These are phyloP conservation scores for Danio tinwini DNA, from an alignment of 2,797 vertebrate genomes.

Conservation along the genomic window DNA sequence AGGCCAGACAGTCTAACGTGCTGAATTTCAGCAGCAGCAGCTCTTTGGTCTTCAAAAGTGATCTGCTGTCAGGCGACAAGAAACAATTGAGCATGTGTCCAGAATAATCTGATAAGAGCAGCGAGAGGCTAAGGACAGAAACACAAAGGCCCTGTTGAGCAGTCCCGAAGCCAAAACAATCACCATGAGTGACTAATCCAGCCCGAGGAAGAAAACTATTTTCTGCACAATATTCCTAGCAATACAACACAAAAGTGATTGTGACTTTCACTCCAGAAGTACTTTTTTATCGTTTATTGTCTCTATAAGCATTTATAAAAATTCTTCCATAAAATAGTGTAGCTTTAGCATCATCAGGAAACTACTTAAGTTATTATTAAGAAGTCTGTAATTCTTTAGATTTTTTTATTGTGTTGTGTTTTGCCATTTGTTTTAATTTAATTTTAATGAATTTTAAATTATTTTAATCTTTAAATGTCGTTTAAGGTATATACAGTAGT, in stretches of 20 bases:
- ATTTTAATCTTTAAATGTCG: too few relatives aligned
- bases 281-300: too few relatives aligned
- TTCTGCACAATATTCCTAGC: not conserved
- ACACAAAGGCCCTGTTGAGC: slow-evolving; percentile 46
- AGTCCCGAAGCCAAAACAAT: slow-evolving; percentile 15
- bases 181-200: slow-evolving; percentile 18
- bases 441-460: too few relatives aligned
- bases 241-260: not conserved
- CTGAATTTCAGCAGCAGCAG: slow-evolving; percentile 1
- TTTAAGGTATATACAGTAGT: too few relatives aligned
- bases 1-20: not conserved
- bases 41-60: not conserved
- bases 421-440: too few relatives aligned
- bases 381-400: too few relatives aligned
- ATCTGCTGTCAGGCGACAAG: not conserved
- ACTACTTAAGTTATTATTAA: too few relatives aligned
- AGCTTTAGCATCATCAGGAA: too few relatives aligned
- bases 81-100: slow-evolving; percentile 12
- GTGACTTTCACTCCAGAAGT: not conserved
- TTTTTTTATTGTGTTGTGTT: too few relatives aligned
- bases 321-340: not conserved
- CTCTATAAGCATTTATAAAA: not conserved
- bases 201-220: not conserved
- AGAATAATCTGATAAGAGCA: slow-evolving; percentile 27
- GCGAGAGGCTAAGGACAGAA: slow-evolving; percentile 4